Conservation (phyloP, 2,113 vertebrate genomes). For the Psilopogon haemacephalus region DNA sequence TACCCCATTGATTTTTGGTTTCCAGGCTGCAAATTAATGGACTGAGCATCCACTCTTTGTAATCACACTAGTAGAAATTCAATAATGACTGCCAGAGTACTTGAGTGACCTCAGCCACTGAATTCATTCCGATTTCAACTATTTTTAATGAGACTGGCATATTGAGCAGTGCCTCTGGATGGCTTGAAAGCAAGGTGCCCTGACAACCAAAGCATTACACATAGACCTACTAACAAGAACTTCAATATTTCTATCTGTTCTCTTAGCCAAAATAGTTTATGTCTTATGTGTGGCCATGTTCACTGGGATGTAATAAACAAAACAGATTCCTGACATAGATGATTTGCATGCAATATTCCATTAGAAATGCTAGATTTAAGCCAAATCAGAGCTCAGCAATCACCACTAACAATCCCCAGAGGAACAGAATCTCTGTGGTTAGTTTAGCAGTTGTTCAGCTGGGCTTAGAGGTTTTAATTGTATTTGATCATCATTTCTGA, state of each 20-base stretch:
- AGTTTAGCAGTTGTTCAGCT: conserved; percentile 35
- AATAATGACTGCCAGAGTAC: conserved; percentile 40
- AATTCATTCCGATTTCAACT: background rate
- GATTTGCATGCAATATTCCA: background rate
- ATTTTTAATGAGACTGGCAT: background rate
- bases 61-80: conserved; percentile 53
- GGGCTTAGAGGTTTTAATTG: conserved; percentile 1
- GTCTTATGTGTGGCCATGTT: background rate
- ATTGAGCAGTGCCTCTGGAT: background rate
- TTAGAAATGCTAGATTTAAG: background rate
- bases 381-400: background rate
- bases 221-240: background rate
- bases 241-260: background rate
- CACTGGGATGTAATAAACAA: background rate
- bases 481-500: background rate
- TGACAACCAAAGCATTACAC: background rate
- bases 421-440: background rate
- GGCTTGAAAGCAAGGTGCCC: background rate
- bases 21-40: conserved; percentile 56
- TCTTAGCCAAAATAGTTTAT: background rate
- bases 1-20: conserved; percentile 60
- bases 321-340: background rate
- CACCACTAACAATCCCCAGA: background rate
- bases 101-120: conserved; percentile 25
- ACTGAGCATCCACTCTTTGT: conserved; percentile 39